Evolutionary conservation across 2,113 vertebrate genomes (phyloP).

Genomic region (Turdus rufiventris): DNA sequence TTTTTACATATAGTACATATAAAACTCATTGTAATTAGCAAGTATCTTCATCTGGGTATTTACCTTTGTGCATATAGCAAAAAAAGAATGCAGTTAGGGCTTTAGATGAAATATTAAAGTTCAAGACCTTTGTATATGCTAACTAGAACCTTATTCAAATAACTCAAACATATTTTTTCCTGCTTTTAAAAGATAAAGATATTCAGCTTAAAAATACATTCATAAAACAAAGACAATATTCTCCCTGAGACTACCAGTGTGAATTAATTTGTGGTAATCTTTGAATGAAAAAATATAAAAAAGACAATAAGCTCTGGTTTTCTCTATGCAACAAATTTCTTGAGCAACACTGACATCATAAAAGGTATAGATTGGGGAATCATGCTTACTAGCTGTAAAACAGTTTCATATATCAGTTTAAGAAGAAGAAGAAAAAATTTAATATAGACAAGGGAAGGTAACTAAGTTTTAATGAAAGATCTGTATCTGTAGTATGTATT

Average conservation of each 20-base stretch:
- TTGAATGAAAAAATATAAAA: conserved; percentile 58
- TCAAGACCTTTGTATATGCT: conserved; percentile 26
- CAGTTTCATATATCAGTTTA: background rate
- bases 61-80: conserved; percentile 51
- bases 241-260: conserved; percentile 70
- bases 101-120: conserved; percentile 52
- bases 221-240: conserved; percentile 65
- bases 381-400: conserved; percentile 35
- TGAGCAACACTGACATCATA: background rate
- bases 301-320: conserved; percentile 24
- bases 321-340: conserved; percentile 13
- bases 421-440: background rate
- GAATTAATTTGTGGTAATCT: conserved; percentile 60
- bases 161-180: conserved; percentile 18
- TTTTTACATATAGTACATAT: conserved; percentile 71
- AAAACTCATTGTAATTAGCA: conserved; percentile 56
- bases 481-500: background rate
- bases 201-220: conserved; percentile 70
- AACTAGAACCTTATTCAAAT: conserved; percentile 60
- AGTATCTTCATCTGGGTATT: conserved; percentile 50
- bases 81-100: conserved; percentile 36
- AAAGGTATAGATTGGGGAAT: background rate
- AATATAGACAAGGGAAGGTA: background rate
- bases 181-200: conserved; percentile 52
- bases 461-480: conserved; percentile 1